Evolutionary conservation across 2,888 invertebrate genomes (phyloP).

Genomic region (Drosophila falleni): DNA sequence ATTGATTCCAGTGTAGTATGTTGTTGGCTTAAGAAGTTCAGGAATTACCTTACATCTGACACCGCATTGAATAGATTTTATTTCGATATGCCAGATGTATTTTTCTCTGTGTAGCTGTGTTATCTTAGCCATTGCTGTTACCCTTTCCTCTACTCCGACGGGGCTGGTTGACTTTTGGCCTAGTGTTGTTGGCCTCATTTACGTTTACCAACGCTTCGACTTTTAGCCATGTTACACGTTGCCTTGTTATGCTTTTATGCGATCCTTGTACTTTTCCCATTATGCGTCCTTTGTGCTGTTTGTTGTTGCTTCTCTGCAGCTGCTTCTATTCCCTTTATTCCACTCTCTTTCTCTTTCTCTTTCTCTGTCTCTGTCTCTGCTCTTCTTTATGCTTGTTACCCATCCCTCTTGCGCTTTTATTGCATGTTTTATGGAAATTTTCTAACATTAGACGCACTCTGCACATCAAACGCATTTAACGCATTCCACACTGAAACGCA

Average conservation of each 20-base stretch:
- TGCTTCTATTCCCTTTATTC: slow-evolving; percentile 1
- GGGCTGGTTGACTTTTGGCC: slow-evolving; percentile 30
- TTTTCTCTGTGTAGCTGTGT: background rate
- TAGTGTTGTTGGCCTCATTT: slow-evolving; percentile 59
- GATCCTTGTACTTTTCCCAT: slow-evolving; percentile 59
- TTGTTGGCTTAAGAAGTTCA: too few relatives aligned
- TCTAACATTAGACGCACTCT: slow-evolving; percentile 68
- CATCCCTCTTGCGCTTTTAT: slow-evolving; percentile 67
- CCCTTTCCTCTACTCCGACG: slow-evolving; percentile 15
- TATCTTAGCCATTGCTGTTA: slow-evolving; percentile 12
- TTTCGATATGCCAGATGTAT: too few relatives aligned
- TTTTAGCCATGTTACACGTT: slow-evolving; percentile 64
- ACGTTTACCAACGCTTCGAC: slow-evolving; percentile 41
- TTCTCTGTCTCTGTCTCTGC: background rate
- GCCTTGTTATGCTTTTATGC: slow-evolving; percentile 68
- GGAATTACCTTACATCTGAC: too few relatives aligned
- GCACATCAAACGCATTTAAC: slow-evolving; percentile 74
- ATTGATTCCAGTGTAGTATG: too few relatives aligned
- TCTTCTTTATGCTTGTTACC: slow-evolving; percentile 8
- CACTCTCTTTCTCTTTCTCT: background rate
- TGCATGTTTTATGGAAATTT: slow-evolving; percentile 82
- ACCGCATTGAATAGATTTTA: too few relatives aligned
- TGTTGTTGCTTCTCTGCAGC: slow-evolving; percentile 14
- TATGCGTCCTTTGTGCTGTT: slow-evolving; percentile 32
- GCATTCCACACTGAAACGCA: slow-evolving; percentile 50